Conservation (phyloP, 2,797 vertebrate species). For the Gastrophryne carolinensis region DNA sequence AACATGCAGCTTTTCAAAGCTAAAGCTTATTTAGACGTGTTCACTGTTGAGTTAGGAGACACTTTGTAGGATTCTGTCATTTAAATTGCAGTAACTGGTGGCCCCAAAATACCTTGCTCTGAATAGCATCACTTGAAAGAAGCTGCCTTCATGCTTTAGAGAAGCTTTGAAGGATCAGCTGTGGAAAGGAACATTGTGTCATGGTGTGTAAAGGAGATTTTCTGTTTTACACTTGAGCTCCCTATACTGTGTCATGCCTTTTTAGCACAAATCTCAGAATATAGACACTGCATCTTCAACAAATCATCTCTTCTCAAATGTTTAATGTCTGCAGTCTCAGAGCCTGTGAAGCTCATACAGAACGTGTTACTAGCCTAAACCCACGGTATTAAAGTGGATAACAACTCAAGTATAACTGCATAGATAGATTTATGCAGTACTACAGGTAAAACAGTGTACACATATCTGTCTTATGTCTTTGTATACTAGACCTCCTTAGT, state of each 20-base stretch:
- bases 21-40: neutral
- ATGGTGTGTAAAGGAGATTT: constrained; percentile 25
- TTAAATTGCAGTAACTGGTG: constrained; percentile 4
- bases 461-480: too few relatives aligned
- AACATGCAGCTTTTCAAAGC: neutral
- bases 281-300: constrained; percentile 1
- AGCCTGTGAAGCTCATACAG: neutral
- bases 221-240: constrained; percentile 28
- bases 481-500: too few relatives aligned
- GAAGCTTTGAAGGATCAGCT: constrained; percentile 24
- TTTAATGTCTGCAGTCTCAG: neutral
- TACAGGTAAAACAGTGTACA: too few relatives aligned
- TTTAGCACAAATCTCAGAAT: constrained; percentile 17
- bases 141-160: constrained; percentile 24
- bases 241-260: constrained; percentile 29
- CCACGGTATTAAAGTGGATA: neutral
- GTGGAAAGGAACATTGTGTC: constrained; percentile 14
- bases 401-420: too few relatives aligned
- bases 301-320: constrained; percentile 13
- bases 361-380: neutral
- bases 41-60: neutral
- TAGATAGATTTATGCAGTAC: too few relatives aligned
- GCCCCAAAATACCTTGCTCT: constrained; percentile 19
- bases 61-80: constrained; percentile 25
- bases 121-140: constrained; percentile 32